Evolutionary conservation across 2,113 vertebrate species (phyloP).

Genomic region (Heloderma charlesbogerti): DNA sequence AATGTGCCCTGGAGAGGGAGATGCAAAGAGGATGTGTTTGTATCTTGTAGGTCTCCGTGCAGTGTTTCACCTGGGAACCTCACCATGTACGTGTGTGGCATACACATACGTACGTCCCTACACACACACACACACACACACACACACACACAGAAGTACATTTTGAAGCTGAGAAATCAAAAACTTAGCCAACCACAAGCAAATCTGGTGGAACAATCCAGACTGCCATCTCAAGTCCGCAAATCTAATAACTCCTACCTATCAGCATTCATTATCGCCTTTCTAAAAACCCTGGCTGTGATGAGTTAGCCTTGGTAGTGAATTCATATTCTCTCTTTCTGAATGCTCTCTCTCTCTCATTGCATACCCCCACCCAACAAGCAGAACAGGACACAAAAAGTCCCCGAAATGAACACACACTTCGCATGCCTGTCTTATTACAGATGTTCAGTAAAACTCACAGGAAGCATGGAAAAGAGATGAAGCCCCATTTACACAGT

Average conservation of each 20-base stretch:
- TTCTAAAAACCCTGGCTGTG: constrained; percentile 54
- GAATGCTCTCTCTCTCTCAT: not conserved
- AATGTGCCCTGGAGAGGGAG: constrained; percentile 87
- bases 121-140: no score
- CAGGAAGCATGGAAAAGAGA: not conserved
- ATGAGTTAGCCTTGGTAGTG: no score
- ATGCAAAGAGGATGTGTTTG: constrained; percentile 64
- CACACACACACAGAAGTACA: no score
- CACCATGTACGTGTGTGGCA: no score
- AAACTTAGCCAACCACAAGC: constrained; percentile 47
- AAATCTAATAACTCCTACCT: constrained; percentile 41
- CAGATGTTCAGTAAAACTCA: not conserved
- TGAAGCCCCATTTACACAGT: no score
- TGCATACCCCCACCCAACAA: not conserved
- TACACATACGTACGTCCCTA: no score
- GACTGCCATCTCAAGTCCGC: constrained; percentile 39
- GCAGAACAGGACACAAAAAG: constrained; percentile 40
- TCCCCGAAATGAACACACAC: no score
- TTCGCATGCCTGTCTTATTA: no score
- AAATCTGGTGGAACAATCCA: constrained; percentile 53
- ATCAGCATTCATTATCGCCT: constrained; percentile 39
- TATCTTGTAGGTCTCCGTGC: not conserved
- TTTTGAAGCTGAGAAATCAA: constrained; percentile 39
- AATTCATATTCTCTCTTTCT: not conserved
- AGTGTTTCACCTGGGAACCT: not conserved